Base-by-base conservation (phyloP, 2,797 vertebrate species). In the Sphenopsis melanotis region DNA sequence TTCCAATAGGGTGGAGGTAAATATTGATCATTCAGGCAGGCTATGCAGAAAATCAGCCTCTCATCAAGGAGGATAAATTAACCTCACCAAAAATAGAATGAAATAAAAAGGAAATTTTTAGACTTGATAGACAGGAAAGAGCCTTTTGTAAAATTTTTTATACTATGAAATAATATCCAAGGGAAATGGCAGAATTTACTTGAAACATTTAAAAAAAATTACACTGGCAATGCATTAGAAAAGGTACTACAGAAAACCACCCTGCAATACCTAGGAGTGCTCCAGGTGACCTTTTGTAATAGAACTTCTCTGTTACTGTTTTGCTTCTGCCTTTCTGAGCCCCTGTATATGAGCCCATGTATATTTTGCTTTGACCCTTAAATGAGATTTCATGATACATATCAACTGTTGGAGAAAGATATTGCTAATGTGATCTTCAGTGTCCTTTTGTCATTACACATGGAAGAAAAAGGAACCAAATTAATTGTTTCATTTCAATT, bases 401-500 rank as follows among this genome's bases (percentile, higher is more conserved):
- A 83, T 44, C 65, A 82, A 61, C 50, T 76, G 7, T 18, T 61
- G 61, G 52, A 87, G 72, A 92, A 93, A 71, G 65, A 49, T 53
- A 78, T 74, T 83, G 65, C 76, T 94, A 90, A 72, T 79, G 71
- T 65, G 66, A 89, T 92, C 74, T 91, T 92, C 49, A 90, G 22
- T 78, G 87, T 83, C 71, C 61, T 83, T 94, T 81, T 86, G 77
- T 84, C 80, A 92, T 89, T 77, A 91, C 27, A 94, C 34, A 44
- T 0, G 9, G 78, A 80, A 92, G 80, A 63, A 94, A 88, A 88
- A 52, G 76, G 64, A 83, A 91, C 23, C 4, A 77, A 92, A 95
- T 95, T 92, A 96, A 90, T 95, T 83, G 88, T 91, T 96, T 94
- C 88, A 92, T 96, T 95, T 95, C 90, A 59, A 59, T 96, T 95